A percentile compares a stretch with the other conserved stretches of the same genome.
Conservation (phyloP, 92 coral and sea anemone genomes). For the Parazoanthus darwini region DNA sequence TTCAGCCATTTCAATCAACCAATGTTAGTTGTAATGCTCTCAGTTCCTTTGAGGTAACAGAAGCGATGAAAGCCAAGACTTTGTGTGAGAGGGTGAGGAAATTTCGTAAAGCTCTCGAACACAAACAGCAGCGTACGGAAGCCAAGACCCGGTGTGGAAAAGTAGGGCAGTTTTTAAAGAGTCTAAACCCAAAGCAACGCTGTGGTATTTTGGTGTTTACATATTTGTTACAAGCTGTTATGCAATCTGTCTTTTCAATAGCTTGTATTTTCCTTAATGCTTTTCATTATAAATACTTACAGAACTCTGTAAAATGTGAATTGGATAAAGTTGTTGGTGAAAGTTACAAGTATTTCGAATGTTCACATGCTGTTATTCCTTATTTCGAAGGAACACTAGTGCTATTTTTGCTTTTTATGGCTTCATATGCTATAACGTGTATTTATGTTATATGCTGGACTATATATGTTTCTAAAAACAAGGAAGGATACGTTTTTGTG, state of each 20-base stretch:
- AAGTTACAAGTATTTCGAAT: conserved; percentile 48
- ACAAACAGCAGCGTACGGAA: not conserved
- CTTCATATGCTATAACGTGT: not conserved
- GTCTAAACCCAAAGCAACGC: not conserved
- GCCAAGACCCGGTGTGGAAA: too few relatives aligned
- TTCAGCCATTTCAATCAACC: not conserved
- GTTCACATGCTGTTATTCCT: conserved; percentile 53
- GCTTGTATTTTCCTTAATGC: conserved; percentile 8
- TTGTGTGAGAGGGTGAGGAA: conserved; percentile 41
- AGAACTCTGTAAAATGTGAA: conserved; percentile 47
- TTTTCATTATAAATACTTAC: not conserved
- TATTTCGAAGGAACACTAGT: conserved; percentile 14
- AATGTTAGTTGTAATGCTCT: not conserved
- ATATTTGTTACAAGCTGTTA: conserved; percentile 44
- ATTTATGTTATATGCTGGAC: not conserved
- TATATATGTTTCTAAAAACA: not conserved
- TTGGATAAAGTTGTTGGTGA: conserved; percentile 42
- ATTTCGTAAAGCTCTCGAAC: conserved; percentile 23
- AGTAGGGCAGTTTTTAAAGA: not conserved
- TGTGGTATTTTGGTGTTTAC: not conserved
- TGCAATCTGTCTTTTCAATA: conserved; percentile 16
- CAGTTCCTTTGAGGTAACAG: conserved; percentile 46
- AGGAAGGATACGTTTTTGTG: conserved; percentile 4
- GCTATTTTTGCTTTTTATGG: conserved; percentile 3
- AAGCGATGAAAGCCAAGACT: conserved; percentile 42